Evolutionary conservation across 1,140 invertebrate species (phyloP), one percentile per base, ranked within the genome.

Genomic region (Augochlora pura): DNA sequence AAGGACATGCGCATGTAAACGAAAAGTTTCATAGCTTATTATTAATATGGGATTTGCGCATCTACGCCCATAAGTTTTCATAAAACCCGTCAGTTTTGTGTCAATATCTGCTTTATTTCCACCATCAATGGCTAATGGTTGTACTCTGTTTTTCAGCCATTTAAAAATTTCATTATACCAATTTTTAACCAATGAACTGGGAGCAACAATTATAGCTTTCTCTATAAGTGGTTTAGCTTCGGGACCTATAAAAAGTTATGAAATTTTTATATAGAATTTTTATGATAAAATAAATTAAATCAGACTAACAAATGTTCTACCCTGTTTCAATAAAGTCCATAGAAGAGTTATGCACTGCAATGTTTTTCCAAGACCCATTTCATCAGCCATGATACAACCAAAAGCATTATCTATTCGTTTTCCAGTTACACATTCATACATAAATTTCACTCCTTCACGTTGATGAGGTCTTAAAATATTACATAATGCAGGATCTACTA

Each of bases 161-260:
- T 99, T 99, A 23, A 95, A 95, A 78, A 99, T 98, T 94, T 99
- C 99, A 93, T 99, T 99, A 85, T 97, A 97, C 99, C 99, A 99
- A 93, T 99, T 99, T 92, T 99, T 99, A 0, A 99, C 99, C 81
- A 99, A 94, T 89, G 98, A 99, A 91, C 98, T 99, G 0, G 99
- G 99, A 66, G 98, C 96, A 0, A 99, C 99, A 85, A 99, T 97
- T 39, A 99, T 97, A 0, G 95, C 98, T 93, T 99, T 99, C 21
- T 96, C 95, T 83, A 99, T 98, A 2, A 95, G 95, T 1, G 98
- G 97, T 89, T 97, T 97, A 73, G 95, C 96, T 70, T 97, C 95
- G 1, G 97, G 96, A 16, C 97, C 91, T 92, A 39, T 9, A 25
- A 25, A 66, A 73, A 23, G 57, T 12, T 38, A 66, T 70, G 32